Conservation (phyloP, 2,797 vertebrate genomes). For the Huso huso region DNA sequence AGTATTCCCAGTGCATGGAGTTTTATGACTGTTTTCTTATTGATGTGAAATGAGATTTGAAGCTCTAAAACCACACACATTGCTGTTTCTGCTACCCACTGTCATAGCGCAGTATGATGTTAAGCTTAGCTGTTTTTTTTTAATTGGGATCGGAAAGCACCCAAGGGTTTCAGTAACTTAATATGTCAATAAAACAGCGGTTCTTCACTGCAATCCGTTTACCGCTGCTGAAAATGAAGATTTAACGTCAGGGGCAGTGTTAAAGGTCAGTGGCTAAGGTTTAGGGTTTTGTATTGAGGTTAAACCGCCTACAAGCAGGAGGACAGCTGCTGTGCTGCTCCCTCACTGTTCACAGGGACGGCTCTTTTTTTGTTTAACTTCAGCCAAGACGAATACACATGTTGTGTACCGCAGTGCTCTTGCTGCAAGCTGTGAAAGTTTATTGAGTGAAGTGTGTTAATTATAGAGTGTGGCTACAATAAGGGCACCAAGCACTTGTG, state of each 20-base stretch:
- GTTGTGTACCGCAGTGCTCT: not conserved
- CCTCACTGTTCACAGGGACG: not conserved
- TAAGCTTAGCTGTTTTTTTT: too few species aligned
- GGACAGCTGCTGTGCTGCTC: not conserved
- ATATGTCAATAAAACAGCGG: slow-evolving; percentile 17
- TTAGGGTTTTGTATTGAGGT: slow-evolving; percentile 36
- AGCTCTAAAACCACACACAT: too few species aligned
- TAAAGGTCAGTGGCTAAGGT: slow-evolving; percentile 39
- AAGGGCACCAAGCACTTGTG: not conserved
- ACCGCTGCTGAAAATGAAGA: slow-evolving; percentile 28
- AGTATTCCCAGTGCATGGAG: too few species aligned
- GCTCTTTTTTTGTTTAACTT: not conserved
- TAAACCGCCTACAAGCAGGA: slow-evolving; percentile 22
- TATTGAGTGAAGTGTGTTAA: not conserved
- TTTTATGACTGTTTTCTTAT: too few species aligned
- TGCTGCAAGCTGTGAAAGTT: slow-evolving; percentile 8
- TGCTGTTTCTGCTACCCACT: too few species aligned
- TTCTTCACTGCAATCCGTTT: slow-evolving; percentile 40
- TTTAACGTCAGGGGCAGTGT: slow-evolving; percentile 40
- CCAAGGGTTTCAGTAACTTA: slow-evolving; percentile 27
- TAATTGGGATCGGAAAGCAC: slow-evolving; percentile 25
- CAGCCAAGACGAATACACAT: not conserved
- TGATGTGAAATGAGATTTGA: too few species aligned
- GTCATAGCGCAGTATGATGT: too few species aligned
- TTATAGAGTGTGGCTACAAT: slow-evolving; percentile 19